Base-by-base conservation (phyloP, 2,113 vertebrate species). In the Calypte anna region DNA sequence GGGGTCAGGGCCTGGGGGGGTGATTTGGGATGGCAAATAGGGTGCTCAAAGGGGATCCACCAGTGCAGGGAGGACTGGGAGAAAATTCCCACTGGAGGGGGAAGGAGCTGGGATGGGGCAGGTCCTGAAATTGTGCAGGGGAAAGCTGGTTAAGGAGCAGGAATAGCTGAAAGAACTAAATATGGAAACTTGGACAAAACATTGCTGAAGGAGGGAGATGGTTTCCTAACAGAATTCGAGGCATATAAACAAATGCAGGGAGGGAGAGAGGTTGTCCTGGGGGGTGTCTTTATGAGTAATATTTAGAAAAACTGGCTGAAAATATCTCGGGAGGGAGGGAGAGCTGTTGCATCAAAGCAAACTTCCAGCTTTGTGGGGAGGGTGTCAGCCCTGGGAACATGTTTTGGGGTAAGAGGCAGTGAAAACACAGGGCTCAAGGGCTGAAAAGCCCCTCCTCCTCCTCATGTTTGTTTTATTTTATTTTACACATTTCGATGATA, bases 101-200 rank as follows among this genome's bases (percentile, higher is more conserved):
- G 53, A 86, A 46, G 30, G 62, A 82, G 53, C 3, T 1, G 20
- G 66, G 78, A 81, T 53, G 44, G 3, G 4, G 78, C 2, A 1
- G 80, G 61, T 80, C 64, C 69, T 12, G 1, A 76, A 1, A 1
- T 5, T 21, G 50, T 7, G 67, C 82, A 67, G 14, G 6, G 91
- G 72, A 69, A 91, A 87, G 85, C 92, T 62, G 82, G 28, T 58
- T 18, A 44, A 38, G 86, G 95, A 94, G 64, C 80, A 78, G 94
- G 94, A 96, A 94, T 78, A 91, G 91, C 83, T 54, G 95, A 63
- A 96, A 94, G 93, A 96, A 91, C 95, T 96, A 97, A 97, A 97
- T 96, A 96, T 94, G 93, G 94, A 90, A 97, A 96, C 82, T 91
- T 86, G 94, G 94, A 95, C 73, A 94, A 94, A 94, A 28, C 87